These are phyloP conservation scores for Microctonus brassicae DNA, from an alignment of 2,888 invertebrate species.

Conservation along the genomic window DNA sequence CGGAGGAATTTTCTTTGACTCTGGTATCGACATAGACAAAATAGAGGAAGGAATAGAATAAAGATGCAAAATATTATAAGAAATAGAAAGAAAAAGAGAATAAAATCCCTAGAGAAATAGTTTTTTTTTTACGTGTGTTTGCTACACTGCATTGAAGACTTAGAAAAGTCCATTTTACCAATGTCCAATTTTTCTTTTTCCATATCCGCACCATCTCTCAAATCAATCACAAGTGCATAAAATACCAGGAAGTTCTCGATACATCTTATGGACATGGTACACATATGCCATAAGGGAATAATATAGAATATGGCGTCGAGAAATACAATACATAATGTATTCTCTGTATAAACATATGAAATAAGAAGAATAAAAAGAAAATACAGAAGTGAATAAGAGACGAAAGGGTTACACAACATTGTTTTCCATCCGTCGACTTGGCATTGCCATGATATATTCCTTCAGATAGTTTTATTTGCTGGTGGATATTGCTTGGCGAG, in stretches of 20 bases:
- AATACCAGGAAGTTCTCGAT: conserved; percentile 6
- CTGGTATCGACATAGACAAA: conserved; percentile 7
- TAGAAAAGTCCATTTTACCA: not conserved
- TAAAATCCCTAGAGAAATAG: not conserved
- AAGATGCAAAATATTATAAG: too few species aligned
- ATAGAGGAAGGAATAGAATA: not conserved
- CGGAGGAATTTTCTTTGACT: not conserved
- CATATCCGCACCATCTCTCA: not conserved
- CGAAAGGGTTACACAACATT: conserved; percentile 23
- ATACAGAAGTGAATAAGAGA: not conserved
- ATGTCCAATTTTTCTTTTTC: not conserved
- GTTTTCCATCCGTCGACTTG: conserved; percentile 19
- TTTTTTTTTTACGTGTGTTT: conserved; percentile 28
- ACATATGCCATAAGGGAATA: not conserved
- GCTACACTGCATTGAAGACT: conserved; percentile 19
- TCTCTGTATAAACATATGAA: not conserved
- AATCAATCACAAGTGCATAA: conserved; percentile 19
- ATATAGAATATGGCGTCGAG: not conserved
- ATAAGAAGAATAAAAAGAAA: not conserved
- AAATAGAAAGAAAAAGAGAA: not conserved
- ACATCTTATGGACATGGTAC: conserved; percentile 21
- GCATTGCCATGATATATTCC: conserved; percentile 23
- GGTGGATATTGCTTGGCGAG: conserved; percentile 13
- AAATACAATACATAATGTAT: not conserved
- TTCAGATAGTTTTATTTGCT: conserved; percentile 24